These are phyloP conservation scores for Xiphophorus birchmanni DNA, from an alignment of 2,797 vertebrate genomes.

Conservation along the genomic window DNA sequence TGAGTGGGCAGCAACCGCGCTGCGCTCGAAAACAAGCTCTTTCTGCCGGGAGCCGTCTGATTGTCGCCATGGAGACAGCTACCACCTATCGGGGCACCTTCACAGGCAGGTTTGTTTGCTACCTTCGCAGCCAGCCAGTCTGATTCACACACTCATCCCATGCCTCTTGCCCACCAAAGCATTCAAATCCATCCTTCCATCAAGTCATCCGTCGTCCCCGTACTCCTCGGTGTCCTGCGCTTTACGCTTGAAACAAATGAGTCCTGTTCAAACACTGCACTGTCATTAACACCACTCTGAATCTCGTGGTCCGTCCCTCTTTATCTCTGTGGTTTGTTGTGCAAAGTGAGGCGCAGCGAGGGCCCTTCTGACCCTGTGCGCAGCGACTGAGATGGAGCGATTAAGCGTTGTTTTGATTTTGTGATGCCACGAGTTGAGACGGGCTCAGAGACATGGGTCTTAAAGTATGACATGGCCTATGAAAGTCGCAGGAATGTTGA, in stretches of 20 bases:
- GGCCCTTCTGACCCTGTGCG: conserved; percentile 6
- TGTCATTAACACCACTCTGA: conserved; percentile 42
- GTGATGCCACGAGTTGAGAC: conserved; percentile 6
- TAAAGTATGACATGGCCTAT: neutral
- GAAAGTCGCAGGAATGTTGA: neutral
- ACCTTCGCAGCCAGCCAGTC: conserved; percentile 12
- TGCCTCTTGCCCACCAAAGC: neutral
- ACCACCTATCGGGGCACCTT: conserved; percentile 50
- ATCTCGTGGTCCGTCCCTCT: conserved; percentile 12
- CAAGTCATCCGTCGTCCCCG: conserved; percentile 13
- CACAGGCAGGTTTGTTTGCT: conserved; percentile 63
- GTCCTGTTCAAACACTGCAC: conserved; percentile 50
- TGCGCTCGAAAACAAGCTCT: neutral
- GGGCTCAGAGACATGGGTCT: conserved; percentile 1
- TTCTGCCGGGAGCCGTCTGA: conserved; percentile 42
- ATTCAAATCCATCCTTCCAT: conserved; percentile 19
- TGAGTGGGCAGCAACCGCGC: neutral
- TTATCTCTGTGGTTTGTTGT: conserved; percentile 16
- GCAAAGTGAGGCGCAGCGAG: conserved; percentile 18
- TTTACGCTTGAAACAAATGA: neutral
- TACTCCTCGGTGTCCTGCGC: conserved; percentile 22
- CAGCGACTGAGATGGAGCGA: conserved; percentile 30
- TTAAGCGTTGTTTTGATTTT: conserved; percentile 24
- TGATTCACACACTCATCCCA: conserved; percentile 61
- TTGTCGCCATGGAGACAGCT: conserved; percentile 62